A percentile compares a stretch with the other conserved stretches of the same genome.
Evolutionary conservation across 2,888 invertebrate species (phyloP).

Genomic region (Tyria jacobaeae): DNA sequence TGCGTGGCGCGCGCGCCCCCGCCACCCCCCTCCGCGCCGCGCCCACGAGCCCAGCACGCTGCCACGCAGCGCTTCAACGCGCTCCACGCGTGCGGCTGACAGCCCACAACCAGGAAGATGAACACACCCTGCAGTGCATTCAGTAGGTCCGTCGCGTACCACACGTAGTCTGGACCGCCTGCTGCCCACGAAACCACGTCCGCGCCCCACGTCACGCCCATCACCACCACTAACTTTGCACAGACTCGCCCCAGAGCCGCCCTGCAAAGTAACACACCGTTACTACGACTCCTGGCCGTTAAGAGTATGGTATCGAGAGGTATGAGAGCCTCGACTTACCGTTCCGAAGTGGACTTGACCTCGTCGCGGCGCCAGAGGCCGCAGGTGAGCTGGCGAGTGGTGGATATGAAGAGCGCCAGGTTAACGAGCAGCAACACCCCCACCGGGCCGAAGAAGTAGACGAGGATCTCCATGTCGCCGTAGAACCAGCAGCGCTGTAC

Average conservation of each 20-base stretch:
- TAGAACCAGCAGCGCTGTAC: constrained; percentile 94
- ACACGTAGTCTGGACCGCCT: constrained; percentile 92
- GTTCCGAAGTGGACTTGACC: constrained; percentile 91
- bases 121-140: constrained; percentile 95
- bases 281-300: too few relatives aligned
- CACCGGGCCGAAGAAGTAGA: constrained; percentile 95
- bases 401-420: constrained; percentile 92
- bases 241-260: constrained; percentile 94
- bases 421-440: constrained; percentile 92
- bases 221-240: constrained; percentile 92
- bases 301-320: background rate
- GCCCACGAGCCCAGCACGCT: constrained; percentile 86
- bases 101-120: constrained; percentile 95
- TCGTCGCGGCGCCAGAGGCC: constrained; percentile 95
- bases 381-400: constrained; percentile 94
- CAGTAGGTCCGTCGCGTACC: constrained; percentile 94
- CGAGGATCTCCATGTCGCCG: constrained; percentile 93
- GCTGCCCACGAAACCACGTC: constrained; percentile 94
- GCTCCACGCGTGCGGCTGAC: constrained; percentile 92
- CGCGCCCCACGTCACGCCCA: constrained; percentile 87
- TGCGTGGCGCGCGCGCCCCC: constrained; percentile 83
- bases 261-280: constrained; percentile 59
- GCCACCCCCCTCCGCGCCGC: constrained; percentile 53
- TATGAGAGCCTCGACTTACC: constrained; percentile 54
- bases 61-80: constrained; percentile 71